A percentile compares a stretch with the other conserved stretches of the same genome.
Evolutionary conservation across 2,888 invertebrate genomes (phyloP).

Genomic region (Dexiosoma caninum): DNA sequence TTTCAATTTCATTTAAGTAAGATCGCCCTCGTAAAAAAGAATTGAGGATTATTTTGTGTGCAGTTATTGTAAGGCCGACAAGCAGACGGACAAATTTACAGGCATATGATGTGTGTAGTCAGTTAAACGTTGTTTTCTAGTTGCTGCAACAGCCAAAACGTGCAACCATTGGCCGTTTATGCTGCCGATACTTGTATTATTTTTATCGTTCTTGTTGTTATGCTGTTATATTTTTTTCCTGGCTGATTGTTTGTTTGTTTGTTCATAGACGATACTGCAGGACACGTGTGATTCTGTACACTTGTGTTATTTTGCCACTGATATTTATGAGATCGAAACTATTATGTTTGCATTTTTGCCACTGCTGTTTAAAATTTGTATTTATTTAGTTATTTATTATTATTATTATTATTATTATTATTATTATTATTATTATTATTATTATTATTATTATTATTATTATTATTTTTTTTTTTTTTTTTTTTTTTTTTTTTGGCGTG

Average conservation of each 20-base stretch:
- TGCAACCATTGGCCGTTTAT: conserved; percentile 43
- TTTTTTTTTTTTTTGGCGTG: no score
- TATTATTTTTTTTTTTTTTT: background rate
- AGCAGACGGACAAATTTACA: background rate
- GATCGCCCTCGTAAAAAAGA: background rate
- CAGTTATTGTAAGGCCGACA: background rate
- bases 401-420: no score
- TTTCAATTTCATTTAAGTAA: no score
- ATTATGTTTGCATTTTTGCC: conserved; percentile 13
- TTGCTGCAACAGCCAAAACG: conserved; percentile 49
- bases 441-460: no score
- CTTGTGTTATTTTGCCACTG: conserved; percentile 21
- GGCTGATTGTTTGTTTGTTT: background rate
- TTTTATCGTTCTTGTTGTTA: conserved; percentile 6
- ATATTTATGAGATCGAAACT: conserved; percentile 26
- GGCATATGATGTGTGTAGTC: conserved; percentile 12
- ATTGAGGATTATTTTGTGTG: conserved; percentile 4
- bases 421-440: no score
- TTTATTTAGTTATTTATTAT: background rate
- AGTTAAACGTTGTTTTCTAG: conserved; percentile 10
- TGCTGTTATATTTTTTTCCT: background rate
- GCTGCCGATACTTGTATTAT: conserved; percentile 41
- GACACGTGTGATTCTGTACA: conserved; percentile 37
- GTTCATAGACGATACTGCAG: conserved; percentile 30
- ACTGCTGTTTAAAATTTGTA: conserved; percentile 10